Conservation (phyloP, 1,140 invertebrate species). For the Amyelois transitella region DNA sequence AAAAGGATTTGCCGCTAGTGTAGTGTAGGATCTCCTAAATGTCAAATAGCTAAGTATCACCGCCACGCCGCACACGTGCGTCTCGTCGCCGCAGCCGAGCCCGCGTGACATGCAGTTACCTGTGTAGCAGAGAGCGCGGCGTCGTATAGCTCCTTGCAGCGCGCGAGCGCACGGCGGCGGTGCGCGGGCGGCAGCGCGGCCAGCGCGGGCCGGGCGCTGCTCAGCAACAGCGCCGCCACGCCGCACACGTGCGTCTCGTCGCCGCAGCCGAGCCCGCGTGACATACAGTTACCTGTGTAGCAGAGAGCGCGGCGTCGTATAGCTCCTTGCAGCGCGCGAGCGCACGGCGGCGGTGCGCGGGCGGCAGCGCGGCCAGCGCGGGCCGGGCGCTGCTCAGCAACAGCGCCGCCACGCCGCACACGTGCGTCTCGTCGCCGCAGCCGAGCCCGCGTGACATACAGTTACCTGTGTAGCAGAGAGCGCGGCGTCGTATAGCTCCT, state of each 20-base stretch:
- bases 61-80: conserved; percentile 82
- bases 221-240: conserved; percentile 79
- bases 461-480: conserved; percentile 59
- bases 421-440: conserved; percentile 85
- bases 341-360: conserved; percentile 74
- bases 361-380: conserved; percentile 67
- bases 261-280: conserved; percentile 84
- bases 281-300: conserved; percentile 59
- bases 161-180: conserved; percentile 73
- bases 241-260: conserved; percentile 86
- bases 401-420: conserved; percentile 80
- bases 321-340: conserved; percentile 59
- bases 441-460: conserved; percentile 57
- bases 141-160: conserved; percentile 61
- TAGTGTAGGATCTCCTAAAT: too few species aligned
- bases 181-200: conserved; percentile 67
- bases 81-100: conserved; percentile 85
- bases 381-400: conserved; percentile 78
- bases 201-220: conserved; percentile 75
- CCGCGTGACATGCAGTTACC: too few species aligned
- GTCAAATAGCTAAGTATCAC: too few species aligned
- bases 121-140: conserved; percentile 54
- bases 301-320: conserved; percentile 54
- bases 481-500: conserved; percentile 62
- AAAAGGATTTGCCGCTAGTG: too few species aligned